Base-by-base conservation (phyloP, 2,797 vertebrate species). In the Myripristis jacobus region DNA sequence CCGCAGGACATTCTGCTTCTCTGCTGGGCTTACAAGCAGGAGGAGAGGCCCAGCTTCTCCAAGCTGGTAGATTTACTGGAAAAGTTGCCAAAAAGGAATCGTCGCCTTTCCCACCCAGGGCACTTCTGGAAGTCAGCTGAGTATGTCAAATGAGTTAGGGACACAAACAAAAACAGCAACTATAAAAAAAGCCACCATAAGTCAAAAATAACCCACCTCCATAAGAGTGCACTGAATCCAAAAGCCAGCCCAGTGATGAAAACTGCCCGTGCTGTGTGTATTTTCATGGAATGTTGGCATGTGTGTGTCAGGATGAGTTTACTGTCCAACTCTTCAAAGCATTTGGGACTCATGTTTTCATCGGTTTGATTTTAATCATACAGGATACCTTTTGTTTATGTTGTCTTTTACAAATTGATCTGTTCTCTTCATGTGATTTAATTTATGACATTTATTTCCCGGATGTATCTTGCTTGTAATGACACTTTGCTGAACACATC, bases 81-180 rank as follows among this genome's bases (percentile, higher is more conserved):
- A 95, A 99, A 98, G 94, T 93, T 99, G 94, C 98, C 98, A 90
- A 99, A 99, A 94, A 95, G 97, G 89, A 99, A 99, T 91, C 97
- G 98, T 27, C 98, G 98, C 89, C 98, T 99, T 80, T 99, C 98
- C 79, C 98, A 99, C 90, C 98, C 98, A 0, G 97, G 98, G 29
- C 98, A 99, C 94, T 99, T 99, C 95, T 99, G 98, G 98, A 99
- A 99, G 93, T 99, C 98, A 82, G 98, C 98, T 88, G 98, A 99
- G 97, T 99, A 93, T 94, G 98, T 96, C 77, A 94, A 95, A 94
- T 95, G 91, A 95, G 88, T 86, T 89, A 82, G 86, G 77, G 85
- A 88, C 80, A 84, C 82, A 85, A 89, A 90, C 73, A 80, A 82
- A 82, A 62, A 88, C 82, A 79, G 69, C 84, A 73, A 76, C 65